Base-by-base conservation (phyloP, 1,140 invertebrate species). In the Aphaenogaster floridana region DNA sequence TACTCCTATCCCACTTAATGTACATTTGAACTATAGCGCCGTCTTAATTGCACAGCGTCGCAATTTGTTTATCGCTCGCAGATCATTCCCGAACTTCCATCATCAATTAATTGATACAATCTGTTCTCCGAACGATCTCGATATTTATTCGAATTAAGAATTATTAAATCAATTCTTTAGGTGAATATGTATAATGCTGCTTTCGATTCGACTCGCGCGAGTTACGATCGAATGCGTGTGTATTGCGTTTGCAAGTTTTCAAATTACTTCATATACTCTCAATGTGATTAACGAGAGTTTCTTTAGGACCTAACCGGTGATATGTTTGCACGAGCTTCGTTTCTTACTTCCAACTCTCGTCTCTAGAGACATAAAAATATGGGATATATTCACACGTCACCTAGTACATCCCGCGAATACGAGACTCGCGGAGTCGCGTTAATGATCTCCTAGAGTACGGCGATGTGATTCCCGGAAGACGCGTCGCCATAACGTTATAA, bases 401-500 rank as follows among this genome's bases (percentile, higher is more conserved):
- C 11, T 6, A 5, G 50, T 17, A 28, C 11, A 15, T 36, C 6
- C 1, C 4, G 39, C 15, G n/a, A 68, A 36, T 15, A 13, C 34
- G 8, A 69, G 78, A 28, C 36, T 17, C 17, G 34, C 34, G 11
- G 8, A 79, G 45, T 71, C 39, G 64, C 63, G 36, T 54, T 71
- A 81, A 81, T 72, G 39, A 59, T 72, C 50, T 71, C 36, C 15
- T 59, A 80, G 21, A n/a, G n/a, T 11, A 54, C 36, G 39, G 21
- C 21, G 9, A 48, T 71, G 36, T 15, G 39, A 57, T 59, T 57
- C 66, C 66, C 50, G 66, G 66, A 81, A 81, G 79, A 45, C 39
- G 45, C 9, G 8, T 81, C 64, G 64, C 36, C 68, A 57, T 80
- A 54, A 50, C 42, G 9, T 45, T 42, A 69, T 48, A 74, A 74